Evolutionary conservation across 1,140 invertebrate genomes (phyloP).

Genomic region (Paralvinella palmiformis): DNA sequence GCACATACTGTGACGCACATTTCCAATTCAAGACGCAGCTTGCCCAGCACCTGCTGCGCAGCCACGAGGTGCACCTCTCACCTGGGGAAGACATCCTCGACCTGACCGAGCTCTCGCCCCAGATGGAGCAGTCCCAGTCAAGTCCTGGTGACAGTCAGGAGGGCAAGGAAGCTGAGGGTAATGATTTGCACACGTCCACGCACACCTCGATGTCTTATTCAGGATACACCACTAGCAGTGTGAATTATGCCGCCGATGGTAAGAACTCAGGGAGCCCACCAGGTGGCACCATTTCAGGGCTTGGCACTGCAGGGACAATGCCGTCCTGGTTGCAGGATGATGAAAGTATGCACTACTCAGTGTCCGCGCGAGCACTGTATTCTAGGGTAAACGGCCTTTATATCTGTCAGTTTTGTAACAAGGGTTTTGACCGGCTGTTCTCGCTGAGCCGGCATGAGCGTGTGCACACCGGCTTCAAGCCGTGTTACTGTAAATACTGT

Average conservation of each 20-base stretch:
- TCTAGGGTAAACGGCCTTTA: conserved; percentile 34
- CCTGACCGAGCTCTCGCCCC: background rate
- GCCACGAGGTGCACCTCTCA: background rate
- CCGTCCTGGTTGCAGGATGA: background rate
- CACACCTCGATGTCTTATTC: background rate
- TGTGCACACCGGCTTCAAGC: conserved; percentile 90
- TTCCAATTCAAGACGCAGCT: conserved; percentile 43
- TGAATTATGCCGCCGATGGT: background rate
- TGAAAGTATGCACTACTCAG: background rate
- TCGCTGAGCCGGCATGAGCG: conserved; percentile 98
- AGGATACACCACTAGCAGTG: too few species aligned
- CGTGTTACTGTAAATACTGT: conserved; percentile 66
- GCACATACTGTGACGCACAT: conserved; percentile 40
- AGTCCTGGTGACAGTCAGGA: background rate
- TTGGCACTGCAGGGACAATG: background rate
- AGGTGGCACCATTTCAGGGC: background rate
- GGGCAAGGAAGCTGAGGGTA: too few species aligned
- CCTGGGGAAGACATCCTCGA: too few species aligned
- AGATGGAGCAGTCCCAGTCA: too few species aligned
- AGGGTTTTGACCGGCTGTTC: conserved; percentile 95
- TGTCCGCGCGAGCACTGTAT: too few species aligned
- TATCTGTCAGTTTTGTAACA: conserved; percentile 87
- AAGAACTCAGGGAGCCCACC: background rate
- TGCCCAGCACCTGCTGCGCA: conserved; percentile 33
- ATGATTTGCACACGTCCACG: too few species aligned